Evolutionary conservation across 2,888 invertebrate genomes (phyloP).

Genomic region (Pollenia griseotomentosa): DNA sequence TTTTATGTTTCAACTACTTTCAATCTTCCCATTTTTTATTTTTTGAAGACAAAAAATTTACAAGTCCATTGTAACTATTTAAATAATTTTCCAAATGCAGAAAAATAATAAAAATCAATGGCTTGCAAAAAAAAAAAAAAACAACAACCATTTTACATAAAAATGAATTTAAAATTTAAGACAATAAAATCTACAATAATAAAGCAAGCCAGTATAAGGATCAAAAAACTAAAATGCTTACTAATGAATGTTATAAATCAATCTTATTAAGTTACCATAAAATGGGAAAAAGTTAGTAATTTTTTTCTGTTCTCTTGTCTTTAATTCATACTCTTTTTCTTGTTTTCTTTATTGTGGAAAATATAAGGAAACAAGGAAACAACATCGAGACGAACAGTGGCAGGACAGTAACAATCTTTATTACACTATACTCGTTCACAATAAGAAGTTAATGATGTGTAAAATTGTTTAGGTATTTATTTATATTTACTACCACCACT

Average conservation of each 20-base stretch:
- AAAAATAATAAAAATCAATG: slow-evolving; percentile 30
- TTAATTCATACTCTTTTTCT: slow-evolving; percentile 7
- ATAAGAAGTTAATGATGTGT: slow-evolving; percentile 72
- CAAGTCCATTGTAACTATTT: not conserved
- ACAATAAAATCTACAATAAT: not conserved
- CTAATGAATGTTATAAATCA: slow-evolving; percentile 70
- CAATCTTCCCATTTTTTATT: not conserved
- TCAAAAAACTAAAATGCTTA: slow-evolving; percentile 34
- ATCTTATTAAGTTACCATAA: slow-evolving; percentile 66
- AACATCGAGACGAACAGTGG: not conserved
- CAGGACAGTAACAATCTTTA: slow-evolving; percentile 45
- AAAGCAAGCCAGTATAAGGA: not conserved
- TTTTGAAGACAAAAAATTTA: not conserved
- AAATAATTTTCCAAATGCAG: slow-evolving; percentile 35
- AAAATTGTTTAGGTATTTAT: slow-evolving; percentile 71
- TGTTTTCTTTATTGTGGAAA: not conserved
- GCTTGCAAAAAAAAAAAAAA: not conserved
- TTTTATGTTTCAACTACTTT: not conserved
- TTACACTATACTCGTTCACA: slow-evolving; percentile 48
- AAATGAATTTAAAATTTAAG: slow-evolving; percentile 36
- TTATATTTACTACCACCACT: slow-evolving; percentile 34
- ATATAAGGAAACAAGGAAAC: not conserved
- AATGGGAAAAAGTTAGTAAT: slow-evolving; percentile 38
- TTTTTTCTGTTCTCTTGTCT: slow-evolving; percentile 1
- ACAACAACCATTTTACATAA: too few relatives aligned